Conservation (phyloP, 2,888 invertebrate species). For the Coelogynopora nodosa region DNA sequence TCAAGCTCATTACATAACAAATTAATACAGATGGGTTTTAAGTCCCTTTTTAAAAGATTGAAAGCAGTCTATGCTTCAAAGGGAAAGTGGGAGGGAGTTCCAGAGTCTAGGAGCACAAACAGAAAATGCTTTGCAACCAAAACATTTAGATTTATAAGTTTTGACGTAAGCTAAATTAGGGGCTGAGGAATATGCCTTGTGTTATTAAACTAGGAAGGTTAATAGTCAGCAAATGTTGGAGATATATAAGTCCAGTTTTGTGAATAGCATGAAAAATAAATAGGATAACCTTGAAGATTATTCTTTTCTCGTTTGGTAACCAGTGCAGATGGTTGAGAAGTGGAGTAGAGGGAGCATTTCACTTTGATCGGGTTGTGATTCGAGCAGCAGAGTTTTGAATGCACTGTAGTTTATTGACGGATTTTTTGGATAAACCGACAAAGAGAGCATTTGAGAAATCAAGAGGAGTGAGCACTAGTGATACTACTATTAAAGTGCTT, state of each 20-base stretch:
- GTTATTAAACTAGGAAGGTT: no score
- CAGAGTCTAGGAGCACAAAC: not conserved
- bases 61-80: not conserved
- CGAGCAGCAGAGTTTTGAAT: conserved; percentile 23
- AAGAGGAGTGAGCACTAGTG: conserved; percentile 24
- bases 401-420: conserved; percentile 17
- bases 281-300: not conserved
- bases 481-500: not conserved
- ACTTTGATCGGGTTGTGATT: conserved; percentile 6
- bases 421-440: conserved; percentile 18
- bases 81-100: not conserved
- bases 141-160: not conserved
- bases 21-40: not conserved
- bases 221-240: no score
- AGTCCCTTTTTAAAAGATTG: not conserved
- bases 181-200: no score
- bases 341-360: conserved; percentile 20
- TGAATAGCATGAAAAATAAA: no score
- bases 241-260: no score
- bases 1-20: not conserved
- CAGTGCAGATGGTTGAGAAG: not conserved
- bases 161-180: not conserved
- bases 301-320: not conserved
- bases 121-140: not conserved
- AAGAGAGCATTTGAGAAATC: conserved; percentile 25